Evolutionary conservation across 1,140 invertebrate species (phyloP), one percentile per base, ranked within the genome.

Genomic region (Gerris buenoi): DNA sequence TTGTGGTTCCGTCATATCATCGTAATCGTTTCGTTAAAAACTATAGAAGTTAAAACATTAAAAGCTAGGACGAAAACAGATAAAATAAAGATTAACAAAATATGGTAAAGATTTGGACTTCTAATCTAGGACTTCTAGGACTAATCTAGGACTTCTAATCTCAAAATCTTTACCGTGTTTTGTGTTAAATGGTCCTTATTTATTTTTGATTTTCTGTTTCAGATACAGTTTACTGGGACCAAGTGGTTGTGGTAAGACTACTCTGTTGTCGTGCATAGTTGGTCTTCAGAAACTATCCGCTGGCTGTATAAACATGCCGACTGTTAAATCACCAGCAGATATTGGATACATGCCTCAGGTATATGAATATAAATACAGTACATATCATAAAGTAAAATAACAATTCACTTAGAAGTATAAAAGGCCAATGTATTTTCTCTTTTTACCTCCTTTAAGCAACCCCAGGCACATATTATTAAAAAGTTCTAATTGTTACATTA

Each of bases 261-360:
- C 81, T 1, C 67, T 80, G 23, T 71, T 82, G 2, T 72, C 74
- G 18, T 79, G 76, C 57, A 73, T 81, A 18, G 74, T 80, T 0
- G 81, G 79, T 18, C 68, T 73, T 13, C 69, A 73, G n/a, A 66
- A 69, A 1, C 69, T 79, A 1, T 71, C 72, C 27, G 33, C 68
- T 13, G 72, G 72, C 23, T 57, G 65, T 25, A 70, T 73, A 18
- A 63, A 68, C 10, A 63, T 73, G 1, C 80, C 5, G 18, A 68
- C 63, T 27, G 27, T 69, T 3, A 61, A 59, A 64, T 29, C 64
- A 56, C 59, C 33, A 2, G 65, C 63, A 25, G 69, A 73, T 25
- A 83, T 90, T 1, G 88, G 88, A 10, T 93, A 89, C 72, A 93
- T 93, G 90, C 90, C 90, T 0, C 85, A 85, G 78, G 83, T 84